Percentiles rank a stretch among this genome's conserved stretches.
These are phyloP conservation scores for Rhopilema esculentum DNA, from an alignment of 30 jellyfish, hydroid and myxozoan genomes.

Conservation along the genomic window DNA sequence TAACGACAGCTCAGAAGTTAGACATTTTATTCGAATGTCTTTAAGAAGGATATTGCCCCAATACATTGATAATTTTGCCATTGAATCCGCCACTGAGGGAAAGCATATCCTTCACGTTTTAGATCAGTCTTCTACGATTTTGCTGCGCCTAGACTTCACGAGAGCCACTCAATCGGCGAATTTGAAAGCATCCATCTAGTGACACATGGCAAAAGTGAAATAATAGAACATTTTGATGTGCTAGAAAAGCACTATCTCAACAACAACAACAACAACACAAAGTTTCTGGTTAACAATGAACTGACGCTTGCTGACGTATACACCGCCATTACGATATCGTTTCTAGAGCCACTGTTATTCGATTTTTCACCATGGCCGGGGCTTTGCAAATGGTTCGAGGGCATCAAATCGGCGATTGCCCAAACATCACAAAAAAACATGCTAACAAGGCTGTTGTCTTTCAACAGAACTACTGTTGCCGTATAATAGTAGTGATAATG, in stretches of 20 bases:
- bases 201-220: slow-evolving; percentile 59
- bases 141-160: slow-evolving; percentile 64
- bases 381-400: slow-evolving; percentile 68
- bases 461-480: background rate
- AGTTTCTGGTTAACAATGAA: slow-evolving; percentile 21
- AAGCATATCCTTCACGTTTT: background rate
- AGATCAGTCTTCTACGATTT: slow-evolving; percentile 64
- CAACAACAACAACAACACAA: background rate
- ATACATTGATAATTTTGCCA: background rate
- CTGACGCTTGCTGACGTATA: slow-evolving; percentile 62
- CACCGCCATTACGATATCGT: slow-evolving; percentile 32
- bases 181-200: slow-evolving; percentile 50
- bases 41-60: too few species aligned
- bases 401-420: slow-evolving; percentile 32
- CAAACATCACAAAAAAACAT: slow-evolving; percentile 34
- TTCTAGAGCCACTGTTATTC: slow-evolving; percentile 51
- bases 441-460: background rate
- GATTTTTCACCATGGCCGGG: slow-evolving; percentile 72
- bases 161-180: slow-evolving; percentile 64
- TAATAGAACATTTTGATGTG: slow-evolving; percentile 52
- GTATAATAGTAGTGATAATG: background rate
- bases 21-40: too few species aligned
- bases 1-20: too few species aligned
- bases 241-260: slow-evolving; percentile 38
- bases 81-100: background rate